phyloP scores from a whole-genome alignment of 2,113 vertebrate species.

The Loxodonta africana region DNA sequence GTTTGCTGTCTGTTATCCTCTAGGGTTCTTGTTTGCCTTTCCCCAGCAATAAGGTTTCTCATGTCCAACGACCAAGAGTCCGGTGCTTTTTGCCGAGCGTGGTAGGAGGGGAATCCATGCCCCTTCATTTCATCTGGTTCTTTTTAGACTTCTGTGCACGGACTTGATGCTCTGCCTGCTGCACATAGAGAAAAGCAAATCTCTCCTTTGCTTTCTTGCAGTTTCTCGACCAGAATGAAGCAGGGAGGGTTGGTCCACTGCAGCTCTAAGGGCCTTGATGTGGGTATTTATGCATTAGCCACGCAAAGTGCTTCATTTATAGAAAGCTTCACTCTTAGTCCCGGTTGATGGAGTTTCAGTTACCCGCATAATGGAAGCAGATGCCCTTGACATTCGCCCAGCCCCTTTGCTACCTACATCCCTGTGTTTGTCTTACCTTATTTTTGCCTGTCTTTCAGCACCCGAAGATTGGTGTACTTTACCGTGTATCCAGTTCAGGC shows the following conservation, averaged over 20 bases:
- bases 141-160: neutral
- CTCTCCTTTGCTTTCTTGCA: neutral
- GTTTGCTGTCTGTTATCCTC: neutral
- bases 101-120: rapidly evolving
- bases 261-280: neutral
- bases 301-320: neutral
- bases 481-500: neutral
- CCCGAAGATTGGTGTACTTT: neutral
- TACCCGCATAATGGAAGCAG: neutral
- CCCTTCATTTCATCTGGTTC: neutral
- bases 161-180: neutral
- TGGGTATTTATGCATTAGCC: neutral
- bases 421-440: neutral
- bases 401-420: neutral
- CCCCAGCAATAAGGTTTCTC: neutral
- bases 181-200: neutral
- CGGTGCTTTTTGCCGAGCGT: neutral
- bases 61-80: neutral
- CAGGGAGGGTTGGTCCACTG: neutral
- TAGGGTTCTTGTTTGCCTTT: neutral
- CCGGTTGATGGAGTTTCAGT: neutral
- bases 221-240: slow-evolving; percentile 11
- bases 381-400: neutral
- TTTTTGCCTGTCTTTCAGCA: neutral
- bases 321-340: neutral